These are phyloP conservation scores for Anas platyrhynchos DNA, from an alignment of 2,113 vertebrate genomes.

Conservation along the genomic window DNA sequence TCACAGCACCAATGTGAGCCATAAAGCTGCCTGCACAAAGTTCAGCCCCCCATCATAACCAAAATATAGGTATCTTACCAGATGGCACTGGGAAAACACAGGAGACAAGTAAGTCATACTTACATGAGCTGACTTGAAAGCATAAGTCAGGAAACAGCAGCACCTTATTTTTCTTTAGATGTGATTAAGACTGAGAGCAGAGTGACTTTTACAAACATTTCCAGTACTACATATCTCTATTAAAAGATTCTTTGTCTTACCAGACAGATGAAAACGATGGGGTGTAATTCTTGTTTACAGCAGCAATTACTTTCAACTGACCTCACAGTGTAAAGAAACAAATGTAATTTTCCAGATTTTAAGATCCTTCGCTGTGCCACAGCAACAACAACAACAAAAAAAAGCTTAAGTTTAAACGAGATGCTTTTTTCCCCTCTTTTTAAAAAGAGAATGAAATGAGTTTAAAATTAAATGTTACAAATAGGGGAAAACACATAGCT, in stretches of 20 bases:
- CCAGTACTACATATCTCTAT: not conserved
- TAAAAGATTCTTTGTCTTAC: not conserved
- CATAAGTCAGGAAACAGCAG: not conserved
- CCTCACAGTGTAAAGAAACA: not conserved
- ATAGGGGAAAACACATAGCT: not conserved
- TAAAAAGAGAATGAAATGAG: not conserved
- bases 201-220: not conserved
- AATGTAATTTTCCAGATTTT: not conserved
- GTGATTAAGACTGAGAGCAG: not conserved
- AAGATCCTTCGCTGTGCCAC: not conserved
- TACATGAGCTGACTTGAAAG: not conserved
- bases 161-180: not conserved
- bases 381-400: not conserved
- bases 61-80: not conserved
- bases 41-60: not conserved
- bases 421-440: not conserved
- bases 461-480: not conserved
- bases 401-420: not conserved
- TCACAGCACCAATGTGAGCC: not conserved
- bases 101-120: not conserved
- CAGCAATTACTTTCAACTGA: not conserved
- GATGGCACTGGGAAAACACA: not conserved
- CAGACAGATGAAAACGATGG: not conserved
- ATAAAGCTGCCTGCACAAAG: not conserved
- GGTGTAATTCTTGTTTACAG: not conserved